These are phyloP conservation scores for Chaenogobius annularis DNA, from an alignment of 2,113 vertebrate genomes.

Conservation along the genomic window DNA sequence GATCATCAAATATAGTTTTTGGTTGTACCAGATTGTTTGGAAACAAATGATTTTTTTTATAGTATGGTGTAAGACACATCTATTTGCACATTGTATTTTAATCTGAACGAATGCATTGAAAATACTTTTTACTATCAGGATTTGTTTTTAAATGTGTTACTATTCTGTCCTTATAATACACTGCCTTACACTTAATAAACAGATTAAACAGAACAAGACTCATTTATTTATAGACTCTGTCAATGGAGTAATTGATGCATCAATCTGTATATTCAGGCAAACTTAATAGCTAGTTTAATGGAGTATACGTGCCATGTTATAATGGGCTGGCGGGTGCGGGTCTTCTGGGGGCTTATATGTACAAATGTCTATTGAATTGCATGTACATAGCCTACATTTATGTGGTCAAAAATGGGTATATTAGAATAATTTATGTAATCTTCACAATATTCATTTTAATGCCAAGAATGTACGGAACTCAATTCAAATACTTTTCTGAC, in stretches of 20 bases:
- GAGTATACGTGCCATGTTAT: too few relatives aligned
- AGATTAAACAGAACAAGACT: not conserved
- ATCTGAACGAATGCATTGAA: conserved; percentile 19
- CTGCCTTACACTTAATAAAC: conserved; percentile 71
- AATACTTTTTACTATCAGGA: not conserved
- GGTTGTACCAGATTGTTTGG: conserved; percentile 31
- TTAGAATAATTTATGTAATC: not conserved
- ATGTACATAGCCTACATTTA: too few relatives aligned
- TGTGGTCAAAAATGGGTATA: too few relatives aligned
- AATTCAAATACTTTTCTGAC: not conserved
- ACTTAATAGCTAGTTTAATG: too few relatives aligned
- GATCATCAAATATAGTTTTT: conserved; percentile 29
- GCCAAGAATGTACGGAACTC: not conserved
- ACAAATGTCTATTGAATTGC: too few relatives aligned
- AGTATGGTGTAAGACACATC: conserved; percentile 18
- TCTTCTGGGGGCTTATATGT: too few relatives aligned
- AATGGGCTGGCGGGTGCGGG: too few relatives aligned
- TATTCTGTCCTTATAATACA: conserved; percentile 57
- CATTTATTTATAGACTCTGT: not conserved
- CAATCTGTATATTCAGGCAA: too few relatives aligned
- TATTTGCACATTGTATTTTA: conserved; percentile 52
- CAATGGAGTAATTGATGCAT: not conserved
- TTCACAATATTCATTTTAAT: not conserved
- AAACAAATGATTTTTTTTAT: not conserved
- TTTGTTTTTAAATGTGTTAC: conserved; percentile 35